Evolutionary conservation across 2,888 invertebrate species (phyloP), one percentile per base, ranked within the genome.

Genomic region (Stenolophus ochropezus): DNA sequence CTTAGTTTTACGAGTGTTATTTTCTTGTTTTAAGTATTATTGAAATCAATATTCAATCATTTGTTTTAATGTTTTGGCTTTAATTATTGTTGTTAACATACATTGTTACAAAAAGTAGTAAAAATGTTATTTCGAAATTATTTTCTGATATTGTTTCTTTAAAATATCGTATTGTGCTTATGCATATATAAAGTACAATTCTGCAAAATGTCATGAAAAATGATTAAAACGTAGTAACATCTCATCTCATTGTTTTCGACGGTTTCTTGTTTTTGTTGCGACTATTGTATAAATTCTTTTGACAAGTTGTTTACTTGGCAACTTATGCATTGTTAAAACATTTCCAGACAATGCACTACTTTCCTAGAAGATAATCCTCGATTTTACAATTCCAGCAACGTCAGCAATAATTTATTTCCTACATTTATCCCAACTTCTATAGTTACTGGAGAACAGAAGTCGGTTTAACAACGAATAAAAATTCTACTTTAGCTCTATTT

Each of bases 351-450:
- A 61, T 61, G 61, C 25, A 61, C 23, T 61, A 61, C 61, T 61
- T 61, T 61, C 61, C 25, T 61, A 61, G n/a, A 61, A 61, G 61
- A 61, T 61, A 61, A 61, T 61, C 61, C 61, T 61, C 61, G 25
- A 61, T 61, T 61, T 61, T 61, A 61, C 25, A 23, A 61, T 61
- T 61, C 25, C 25, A n/a, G 23, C 61, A 23, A 58, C 11, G 61
- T 61, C 25, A 61, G 61, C 61, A 61, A 61, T 25, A 61, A 61
- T 61, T 61, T 61, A 61, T 61, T 61, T 61, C 56, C 14, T 42
- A 6, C 33, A 42, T 42, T 42, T 42, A 42, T 42, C 8, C 33
- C 33, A 42, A 11, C 33, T 42, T 42, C 8, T 11, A n/a, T 8
- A 27, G 33, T 11, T 8, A 42, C 11, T 0, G 4, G 33, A 42